Evolutionary conservation across 2,113 vertebrate genomes (phyloP), one percentile per base, ranked within the genome.

Genomic region (Dermatemys mawii): DNA sequence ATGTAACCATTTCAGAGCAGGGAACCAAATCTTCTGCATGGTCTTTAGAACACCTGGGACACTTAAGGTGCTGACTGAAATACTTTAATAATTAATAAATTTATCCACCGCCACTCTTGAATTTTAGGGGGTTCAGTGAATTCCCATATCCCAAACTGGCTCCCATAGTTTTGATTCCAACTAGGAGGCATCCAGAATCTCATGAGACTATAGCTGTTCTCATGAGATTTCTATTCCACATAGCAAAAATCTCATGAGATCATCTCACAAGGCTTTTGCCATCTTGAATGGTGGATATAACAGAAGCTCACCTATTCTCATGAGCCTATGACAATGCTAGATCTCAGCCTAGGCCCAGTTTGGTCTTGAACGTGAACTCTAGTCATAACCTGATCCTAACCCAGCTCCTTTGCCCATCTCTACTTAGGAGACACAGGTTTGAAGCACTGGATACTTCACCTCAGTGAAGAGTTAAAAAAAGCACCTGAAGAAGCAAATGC

Each of bases 401-500:
- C 12, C 83, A 9, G 1, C 29, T 46, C 92, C 26, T 94, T 89
- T 49, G 81, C 85, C 63, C 91, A 67, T 78, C 27, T 22, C n/a
- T 83, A 24, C 8, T 35, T 83, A 41, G 48, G 48, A 46, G 22
- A 41, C 29, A 67, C 0, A 1, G 54, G 13, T 96, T 55, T 93
- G n/a, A 17, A 76, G 63, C 22, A 44, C 27, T 63, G 41, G 16
- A n/a, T 11, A 94, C 63, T 57, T 92, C 89, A 84, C 87, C 94
- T 90, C 91, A 86, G 63, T 46, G 41, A 81, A 63, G 48, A 88
- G 53, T 94, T 93, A 89, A 96, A 92, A 84, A 93, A 91, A 90
- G 2, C 84, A 93, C 92, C 96, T 93, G 96, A 91, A 79, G 95
- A 97, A 87, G 93, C 96, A 94, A 48, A 83, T 95, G 94, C 89